Conservation (phyloP, 2,888 invertebrate genomes). For the Hydropsyche betteni region DNA sequence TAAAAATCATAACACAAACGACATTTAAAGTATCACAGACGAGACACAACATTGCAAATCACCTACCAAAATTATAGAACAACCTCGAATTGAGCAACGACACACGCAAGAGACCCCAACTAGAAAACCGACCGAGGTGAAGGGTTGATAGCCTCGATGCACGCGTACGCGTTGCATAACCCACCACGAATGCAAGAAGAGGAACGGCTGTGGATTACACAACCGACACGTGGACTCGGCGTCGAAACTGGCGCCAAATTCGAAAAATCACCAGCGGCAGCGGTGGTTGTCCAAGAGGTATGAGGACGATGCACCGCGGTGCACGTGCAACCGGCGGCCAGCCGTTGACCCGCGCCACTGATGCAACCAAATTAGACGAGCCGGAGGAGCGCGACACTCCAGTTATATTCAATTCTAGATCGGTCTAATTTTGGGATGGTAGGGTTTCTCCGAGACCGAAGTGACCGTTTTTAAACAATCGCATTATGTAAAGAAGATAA, state of each 20-base stretch:
- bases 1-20: too few species aligned
- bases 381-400: neutral
- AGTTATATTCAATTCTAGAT: too few species aligned
- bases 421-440: too few species aligned
- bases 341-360: slow-evolving; percentile 42
- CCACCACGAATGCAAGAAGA: neutral
- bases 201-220: neutral
- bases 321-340: slow-evolving; percentile 4
- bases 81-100: slow-evolving; percentile 11
- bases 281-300: too few species aligned
- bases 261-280: too few species aligned
- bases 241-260: too few species aligned
- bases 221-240: neutral
- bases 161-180: slow-evolving; percentile 20
- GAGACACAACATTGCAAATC: neutral
- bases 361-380: slow-evolving; percentile 45
- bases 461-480: too few species aligned
- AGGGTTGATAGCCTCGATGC: slow-evolving; percentile 37
- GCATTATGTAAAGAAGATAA: too few species aligned
- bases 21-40: neutral
- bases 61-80: neutral
- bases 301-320: slow-evolving; percentile 4
- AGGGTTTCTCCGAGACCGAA: too few species aligned
- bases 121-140: slow-evolving; percentile 5
- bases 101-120: neutral